Evolutionary conservation across 1,140 invertebrate genomes (phyloP), one percentile per base, ranked within the genome.

Genomic region (Cheumatopsyche charites): DNA sequence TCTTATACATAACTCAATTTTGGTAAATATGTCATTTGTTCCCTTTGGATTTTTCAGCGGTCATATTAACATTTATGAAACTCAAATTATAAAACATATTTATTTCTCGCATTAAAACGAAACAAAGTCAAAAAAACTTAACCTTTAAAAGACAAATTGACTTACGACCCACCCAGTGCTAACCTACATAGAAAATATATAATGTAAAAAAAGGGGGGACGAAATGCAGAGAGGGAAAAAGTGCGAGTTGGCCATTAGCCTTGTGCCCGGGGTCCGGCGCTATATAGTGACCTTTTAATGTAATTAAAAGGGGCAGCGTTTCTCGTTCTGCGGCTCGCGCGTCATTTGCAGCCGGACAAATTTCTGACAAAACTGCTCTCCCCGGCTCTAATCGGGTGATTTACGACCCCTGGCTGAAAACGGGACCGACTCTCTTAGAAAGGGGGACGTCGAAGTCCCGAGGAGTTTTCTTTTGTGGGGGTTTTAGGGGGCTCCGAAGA

Each of bases 271-370:
- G 23, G 23, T 58, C 23, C 55, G 21, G 55, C 21, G 3, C 55
- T 58, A 19, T n/a, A n/a, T 26, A 58, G 55, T 58, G 55, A 58
- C 55, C 55, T 58, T 58, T 58, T 58, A 58, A 58, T 58, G 55
- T 58, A 58, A 58, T 58, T 58, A 58, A 58, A 47, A 58, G 55
- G 13, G 55, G 55, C 55, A 21, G 55, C 55, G 55, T 23, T 23
- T 25, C 23, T 58, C 55, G 23, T 58, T 58, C 21, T 58, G 23
- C 21, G 19, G 55, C 7, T 9, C 21, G 55, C 55, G 43, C 15
- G 55, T 58, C 55, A 58, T 58, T 58, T 58, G 55, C 55, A 58
- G 49, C 15, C 49, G 21, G 23, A 58, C 19, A 58, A 58, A 25
- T 58, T 58, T 58, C 21, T 58, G 55, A 58, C 55, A 58, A 58